phyloP scores from a whole-genome alignment of 2,797 vertebrate genomes.

The Carapus acus region DNA sequence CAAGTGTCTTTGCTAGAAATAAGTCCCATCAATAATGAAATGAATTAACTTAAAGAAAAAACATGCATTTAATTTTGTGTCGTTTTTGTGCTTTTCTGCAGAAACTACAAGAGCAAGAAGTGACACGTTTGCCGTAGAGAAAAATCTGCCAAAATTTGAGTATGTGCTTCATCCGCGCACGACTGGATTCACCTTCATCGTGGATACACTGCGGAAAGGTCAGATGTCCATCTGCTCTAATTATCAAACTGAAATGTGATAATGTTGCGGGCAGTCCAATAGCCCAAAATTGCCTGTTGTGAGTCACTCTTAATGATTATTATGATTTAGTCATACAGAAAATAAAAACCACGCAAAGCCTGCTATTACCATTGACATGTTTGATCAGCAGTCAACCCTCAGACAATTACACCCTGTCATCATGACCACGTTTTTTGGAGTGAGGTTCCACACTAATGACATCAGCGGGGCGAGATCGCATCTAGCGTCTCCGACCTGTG shows the following conservation, averaged over 20 bases:
- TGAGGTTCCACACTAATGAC: conserved; percentile 29
- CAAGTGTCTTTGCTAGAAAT: no score
- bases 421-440: conserved; percentile 13
- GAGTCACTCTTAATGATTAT: background rate
- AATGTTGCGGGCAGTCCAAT: background rate
- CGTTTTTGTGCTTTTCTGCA: conserved; percentile 47
- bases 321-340: conserved; percentile 1
- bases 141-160: conserved; percentile 82
- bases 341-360: background rate
- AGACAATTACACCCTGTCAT: conserved; percentile 22
- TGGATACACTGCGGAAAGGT: conserved; percentile 88
- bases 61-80: background rate
- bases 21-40: background rate
- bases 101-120: conserved; percentile 87
- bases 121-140: conserved; percentile 83
- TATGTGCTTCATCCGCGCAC: conserved; percentile 93
- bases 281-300: background rate
- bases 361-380: conserved; percentile 18
- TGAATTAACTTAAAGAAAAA: background rate
- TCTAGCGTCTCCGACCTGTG: conserved; percentile 37
- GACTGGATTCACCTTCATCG: conserved; percentile 95
- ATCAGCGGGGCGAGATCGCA: conserved; percentile 29
- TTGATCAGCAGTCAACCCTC: conserved; percentile 25
- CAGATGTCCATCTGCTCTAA: conserved; percentile 41
- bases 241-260: conserved; percentile 3